Evolutionary conservation across 2,797 vertebrate species (phyloP), one percentile per base, ranked within the genome.

Genomic region (Brotula barbata): DNA sequence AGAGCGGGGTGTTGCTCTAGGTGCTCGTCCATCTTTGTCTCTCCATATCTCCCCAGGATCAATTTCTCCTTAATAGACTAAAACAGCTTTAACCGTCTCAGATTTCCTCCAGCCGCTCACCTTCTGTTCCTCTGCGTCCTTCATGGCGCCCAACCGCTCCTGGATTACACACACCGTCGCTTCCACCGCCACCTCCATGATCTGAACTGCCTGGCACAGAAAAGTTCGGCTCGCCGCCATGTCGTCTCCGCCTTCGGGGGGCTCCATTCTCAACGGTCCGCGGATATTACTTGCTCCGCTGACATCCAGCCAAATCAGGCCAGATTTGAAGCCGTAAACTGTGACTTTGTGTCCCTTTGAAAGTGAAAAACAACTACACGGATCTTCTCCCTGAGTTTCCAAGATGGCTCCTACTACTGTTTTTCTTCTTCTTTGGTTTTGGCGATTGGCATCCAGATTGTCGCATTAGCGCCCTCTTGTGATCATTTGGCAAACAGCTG

Each of bases 101-200:
- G 2, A 11, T 3, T 7, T 17, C 0, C 7, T 25, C 37, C 0
- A 37, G 2, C 13, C 21, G 14, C 37, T 39, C 37, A 39, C 37
- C 37, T 7, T 39, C 13, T 14, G 13, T 14, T 39, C 37, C 13
- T 39, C 37, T 39, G 2, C 2, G 37, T n/a, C 10, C 3, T 1
- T 7, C 28, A 1, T n/a, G 2, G 8, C 47, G 5, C 37, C n/a
- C 37, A 64, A 11, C 1, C 9, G 42, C 17, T 43, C 41, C 2
- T 28, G 60, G 1, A 78, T 39, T 7, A 69, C 68, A 0, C 22
- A 52, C 3, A 53, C 49, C 0, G 65, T 71, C 1, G 74, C 49
- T 50, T 85, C 77, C 62, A 73, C 64, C 13, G 80, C 81, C 39
- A 47, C 19, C 53, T 55, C 37, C 53, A 88, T 34, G 42, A 88